Evolutionary conservation across 23 tunicate genomes (phyloP).

Genomic region (Clavelina lepadiformis): DNA sequence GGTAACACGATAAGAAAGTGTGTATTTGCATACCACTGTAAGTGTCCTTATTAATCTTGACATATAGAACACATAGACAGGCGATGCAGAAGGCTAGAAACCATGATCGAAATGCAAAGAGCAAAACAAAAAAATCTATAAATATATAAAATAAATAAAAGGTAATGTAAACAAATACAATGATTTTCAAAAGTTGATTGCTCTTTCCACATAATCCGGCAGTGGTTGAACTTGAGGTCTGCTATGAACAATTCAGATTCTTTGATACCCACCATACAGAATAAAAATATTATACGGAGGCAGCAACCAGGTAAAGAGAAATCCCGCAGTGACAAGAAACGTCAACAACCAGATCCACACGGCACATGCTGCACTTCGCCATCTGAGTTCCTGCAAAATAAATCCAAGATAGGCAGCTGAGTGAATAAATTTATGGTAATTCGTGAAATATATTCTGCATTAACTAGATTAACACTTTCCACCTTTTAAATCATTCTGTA

Average conservation of each 20-base stretch:
- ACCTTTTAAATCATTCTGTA: no score
- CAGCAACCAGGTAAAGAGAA: constrained; percentile 24
- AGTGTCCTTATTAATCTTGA: neutral
- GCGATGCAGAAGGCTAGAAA: neutral
- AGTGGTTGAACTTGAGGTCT: no score
- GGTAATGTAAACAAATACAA: no score
- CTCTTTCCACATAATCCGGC: no score
- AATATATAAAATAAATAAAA: no score
- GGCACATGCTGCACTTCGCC: constrained; percentile 12
- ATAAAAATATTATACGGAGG: constrained; percentile 3
- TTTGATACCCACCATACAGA: neutral
- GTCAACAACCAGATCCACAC: constrained; percentile 17
- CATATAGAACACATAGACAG: constrained; percentile 2
- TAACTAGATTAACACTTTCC: no score
- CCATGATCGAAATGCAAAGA: constrained; percentile 9
- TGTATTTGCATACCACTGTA: no score
- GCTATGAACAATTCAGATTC: neutral
- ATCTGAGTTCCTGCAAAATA: constrained; percentile 25
- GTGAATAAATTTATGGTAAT: neutral
- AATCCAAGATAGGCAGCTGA: neutral
- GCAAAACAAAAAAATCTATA: constrained; percentile 10
- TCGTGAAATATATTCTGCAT: no score
- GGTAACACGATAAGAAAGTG: no score
- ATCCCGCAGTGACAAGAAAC: constrained; percentile 1
- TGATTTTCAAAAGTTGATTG: no score